Evolutionary conservation across 2,113 vertebrate species (phyloP).

Genomic region (Nycticorax nycticorax): DNA sequence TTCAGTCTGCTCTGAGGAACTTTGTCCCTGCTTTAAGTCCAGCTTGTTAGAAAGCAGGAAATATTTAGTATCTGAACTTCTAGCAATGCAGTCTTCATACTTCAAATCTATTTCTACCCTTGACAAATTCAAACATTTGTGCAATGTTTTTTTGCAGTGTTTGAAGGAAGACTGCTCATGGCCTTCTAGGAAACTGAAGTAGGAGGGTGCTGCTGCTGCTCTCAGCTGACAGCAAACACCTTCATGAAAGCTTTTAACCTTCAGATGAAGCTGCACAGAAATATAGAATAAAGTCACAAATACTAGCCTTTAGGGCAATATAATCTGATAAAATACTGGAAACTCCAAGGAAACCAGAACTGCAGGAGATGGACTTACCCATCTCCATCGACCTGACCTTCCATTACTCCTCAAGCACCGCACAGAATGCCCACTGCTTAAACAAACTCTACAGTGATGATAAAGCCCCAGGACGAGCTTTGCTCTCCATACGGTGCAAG

Average conservation of each 20-base stretch:
- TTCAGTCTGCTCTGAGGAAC: accelerated
- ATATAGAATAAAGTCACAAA: not conserved
- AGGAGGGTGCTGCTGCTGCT: not conserved
- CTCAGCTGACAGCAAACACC: not conserved
- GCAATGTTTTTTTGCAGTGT: not conserved
- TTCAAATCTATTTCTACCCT: too few relatives aligned
- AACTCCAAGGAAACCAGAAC: not conserved
- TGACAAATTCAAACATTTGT: not conserved
- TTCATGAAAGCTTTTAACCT: not conserved
- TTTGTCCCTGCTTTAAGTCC: not conserved
- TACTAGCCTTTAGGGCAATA: not conserved
- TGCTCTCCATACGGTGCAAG: not conserved
- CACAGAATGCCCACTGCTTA: not conserved
- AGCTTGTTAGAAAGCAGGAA: not conserved
- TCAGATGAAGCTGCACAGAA: not conserved
- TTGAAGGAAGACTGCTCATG: not conserved
- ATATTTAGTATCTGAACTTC: not conserved
- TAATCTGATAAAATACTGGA: not conserved
- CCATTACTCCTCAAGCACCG: not conserved
- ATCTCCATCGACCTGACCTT: not conserved
- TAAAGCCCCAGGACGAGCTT: not conserved
- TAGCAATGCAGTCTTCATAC: not conserved
- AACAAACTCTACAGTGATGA: not conserved
- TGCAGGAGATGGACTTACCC: accelerated
- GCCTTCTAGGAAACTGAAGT: not conserved